Base-by-base conservation (phyloP, 2,113 vertebrate species). In the Pandion haliaetus region DNA sequence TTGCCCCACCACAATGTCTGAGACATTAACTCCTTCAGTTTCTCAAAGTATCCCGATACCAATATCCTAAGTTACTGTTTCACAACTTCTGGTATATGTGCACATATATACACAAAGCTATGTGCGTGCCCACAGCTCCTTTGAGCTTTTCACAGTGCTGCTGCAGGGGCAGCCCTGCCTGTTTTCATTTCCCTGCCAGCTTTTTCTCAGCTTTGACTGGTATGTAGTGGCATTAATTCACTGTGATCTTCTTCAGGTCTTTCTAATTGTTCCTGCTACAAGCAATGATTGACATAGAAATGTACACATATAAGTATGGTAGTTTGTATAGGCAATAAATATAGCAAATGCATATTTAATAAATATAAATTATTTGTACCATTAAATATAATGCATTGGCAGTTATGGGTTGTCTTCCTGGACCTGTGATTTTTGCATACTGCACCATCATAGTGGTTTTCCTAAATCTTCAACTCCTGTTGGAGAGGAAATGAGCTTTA, bases 261-360 rank as follows among this genome's bases (percentile, higher is more conserved):
- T 80, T 65, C 40, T 61, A 13, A 28, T 34, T 67, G 21, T 47
- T 73, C 26, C 36, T 70, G 77, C 55, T 70, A 2, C 40, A n/a
- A 19, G 44, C 44, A 74, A 26, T 54, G 26, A 10, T 32, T 69
- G 36, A n/a, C 29, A 3, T 5, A 2, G 6, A 38, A 32, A 55
- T 32, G n/a, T 57, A 3, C 6, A 1, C 2, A 5, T 36, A 26
- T 7, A 47, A 28, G 12, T 50, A 5, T 21, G 24, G 4, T 47
- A 25, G 34, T 28, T 44, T 49, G 15, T 54, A 2, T 26, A 17
- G 17, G n/a, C 29, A 81, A 31, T 62, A 91, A 61, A 83, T 26
- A 29, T 0, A 76, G 23, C 12, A 57, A 83, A 76, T 49, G 31
- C 8, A 29, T 67, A 4, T 29, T 5, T 55, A 76, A 23, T 19